Evolutionary conservation across 1,140 invertebrate species (phyloP).

Genomic region (Lanistes nyassanus): DNA sequence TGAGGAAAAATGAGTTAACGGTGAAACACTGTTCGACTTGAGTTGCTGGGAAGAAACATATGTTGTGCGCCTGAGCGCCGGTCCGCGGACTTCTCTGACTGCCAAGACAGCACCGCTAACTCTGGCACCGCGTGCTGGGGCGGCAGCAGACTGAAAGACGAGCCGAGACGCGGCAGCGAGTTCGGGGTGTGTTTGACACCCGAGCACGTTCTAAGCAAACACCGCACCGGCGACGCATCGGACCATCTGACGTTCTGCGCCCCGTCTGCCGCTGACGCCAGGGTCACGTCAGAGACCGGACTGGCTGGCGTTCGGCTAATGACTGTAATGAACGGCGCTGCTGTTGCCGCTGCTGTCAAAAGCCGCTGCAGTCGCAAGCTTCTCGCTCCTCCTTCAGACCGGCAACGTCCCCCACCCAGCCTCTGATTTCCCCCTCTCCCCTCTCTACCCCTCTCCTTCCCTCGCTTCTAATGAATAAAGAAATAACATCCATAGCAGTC

Average conservation of each 20-base stretch:
- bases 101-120: no score
- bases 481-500: no score
- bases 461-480: no score
- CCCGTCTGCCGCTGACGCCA: neutral
- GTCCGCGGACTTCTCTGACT: neutral
- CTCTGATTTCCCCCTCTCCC: neutral
- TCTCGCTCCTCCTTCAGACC: no score
- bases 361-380: neutral
- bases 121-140: no score
- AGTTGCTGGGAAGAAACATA: neutral
- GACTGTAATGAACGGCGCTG: neutral
- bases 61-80: neutral
- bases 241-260: conserved; percentile 9
- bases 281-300: no score
- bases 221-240: no score
- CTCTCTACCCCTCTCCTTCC: neutral
- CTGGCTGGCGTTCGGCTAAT: neutral
- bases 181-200: conserved; percentile 21
- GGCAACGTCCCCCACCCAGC: no score
- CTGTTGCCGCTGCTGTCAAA: neutral
- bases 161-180: no score
- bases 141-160: no score
- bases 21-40: neutral
- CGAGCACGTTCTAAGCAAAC: neutral
- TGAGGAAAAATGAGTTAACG: neutral